Conservation (phyloP, 2,888 invertebrate species). For the Sturmia bella region DNA sequence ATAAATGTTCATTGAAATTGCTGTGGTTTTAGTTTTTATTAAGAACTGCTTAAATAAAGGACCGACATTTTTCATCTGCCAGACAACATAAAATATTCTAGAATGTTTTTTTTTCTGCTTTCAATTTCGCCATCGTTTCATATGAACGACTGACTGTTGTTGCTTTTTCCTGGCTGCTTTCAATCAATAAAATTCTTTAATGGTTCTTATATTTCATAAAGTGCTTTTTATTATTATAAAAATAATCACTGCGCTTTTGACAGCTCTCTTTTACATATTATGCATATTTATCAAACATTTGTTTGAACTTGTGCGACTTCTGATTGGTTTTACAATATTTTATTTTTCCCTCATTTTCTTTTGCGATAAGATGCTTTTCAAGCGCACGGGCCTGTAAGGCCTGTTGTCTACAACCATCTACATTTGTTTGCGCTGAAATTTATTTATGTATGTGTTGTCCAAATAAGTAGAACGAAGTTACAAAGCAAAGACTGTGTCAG, state of each 20-base stretch:
- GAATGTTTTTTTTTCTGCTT: constrained; percentile 9
- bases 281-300: constrained; percentile 12
- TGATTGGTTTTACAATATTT: too few species aligned
- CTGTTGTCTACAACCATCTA: too few species aligned
- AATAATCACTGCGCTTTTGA: constrained; percentile 30
- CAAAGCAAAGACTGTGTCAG: too few species aligned
- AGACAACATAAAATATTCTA: constrained; percentile 14
- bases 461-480: too few species aligned
- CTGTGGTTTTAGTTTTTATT: constrained; percentile 24
- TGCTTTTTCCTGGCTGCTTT: not conserved
- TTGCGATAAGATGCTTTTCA: too few species aligned
- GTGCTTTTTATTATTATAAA: not conserved
- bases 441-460: too few species aligned
- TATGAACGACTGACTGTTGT: not conserved
- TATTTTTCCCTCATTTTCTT: too few species aligned
- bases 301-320: too few species aligned
- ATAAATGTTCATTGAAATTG: constrained; percentile 1
- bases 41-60: not conserved
- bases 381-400: too few species aligned
- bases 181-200: not conserved
- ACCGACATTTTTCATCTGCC: constrained; percentile 11
- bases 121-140: not conserved
- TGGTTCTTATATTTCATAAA: constrained; percentile 5
- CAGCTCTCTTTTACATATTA: constrained; percentile 3
- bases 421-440: too few species aligned